Percentiles rank a stretch among this genome's conserved stretches.
Conservation (phyloP, 2,888 invertebrate genomes). For the Cetonia aurata region DNA sequence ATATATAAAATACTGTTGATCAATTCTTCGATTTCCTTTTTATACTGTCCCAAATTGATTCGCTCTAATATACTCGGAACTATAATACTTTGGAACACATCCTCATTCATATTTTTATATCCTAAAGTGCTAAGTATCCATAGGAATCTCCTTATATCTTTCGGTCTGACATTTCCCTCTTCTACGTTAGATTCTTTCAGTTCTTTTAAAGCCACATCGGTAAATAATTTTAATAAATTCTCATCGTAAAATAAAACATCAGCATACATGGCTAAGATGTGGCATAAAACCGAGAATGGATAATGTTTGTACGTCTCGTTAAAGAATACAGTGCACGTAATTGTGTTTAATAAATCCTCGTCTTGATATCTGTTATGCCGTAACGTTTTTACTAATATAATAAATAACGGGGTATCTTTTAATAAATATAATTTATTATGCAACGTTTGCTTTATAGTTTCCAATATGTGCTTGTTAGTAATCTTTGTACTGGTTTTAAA, state of each 20-base stretch:
- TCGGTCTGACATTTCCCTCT: constrained; percentile 56
- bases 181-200: constrained; percentile 51
- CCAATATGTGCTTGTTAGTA: constrained; percentile 57
- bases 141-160: constrained; percentile 67
- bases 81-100: constrained; percentile 57
- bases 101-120: constrained; percentile 54
- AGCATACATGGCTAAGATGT: constrained; percentile 65
- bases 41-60: constrained; percentile 55
- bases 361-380: constrained; percentile 62
- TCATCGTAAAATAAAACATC: constrained; percentile 63
- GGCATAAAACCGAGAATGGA: constrained; percentile 62
- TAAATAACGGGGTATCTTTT: constrained; percentile 63
- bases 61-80: constrained; percentile 58
- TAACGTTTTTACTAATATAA: constrained; percentile 65
- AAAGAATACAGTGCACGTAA: constrained; percentile 62
- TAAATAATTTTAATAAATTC: constrained; percentile 58
- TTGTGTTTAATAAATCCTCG: constrained; percentile 62
- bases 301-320: constrained; percentile 61
- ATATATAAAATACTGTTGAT: constrained; percentile 63
- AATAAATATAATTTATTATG: constrained; percentile 61
- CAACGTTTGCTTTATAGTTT: constrained; percentile 58
- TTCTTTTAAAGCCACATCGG: constrained; percentile 57
- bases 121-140: constrained; percentile 64
- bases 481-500: constrained; percentile 65
- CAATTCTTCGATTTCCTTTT: constrained; percentile 56